Evolutionary conservation across 2,113 vertebrate genomes (phyloP), one percentile per base, ranked within the genome.

Genomic region (Spheniscus mendiculus): DNA sequence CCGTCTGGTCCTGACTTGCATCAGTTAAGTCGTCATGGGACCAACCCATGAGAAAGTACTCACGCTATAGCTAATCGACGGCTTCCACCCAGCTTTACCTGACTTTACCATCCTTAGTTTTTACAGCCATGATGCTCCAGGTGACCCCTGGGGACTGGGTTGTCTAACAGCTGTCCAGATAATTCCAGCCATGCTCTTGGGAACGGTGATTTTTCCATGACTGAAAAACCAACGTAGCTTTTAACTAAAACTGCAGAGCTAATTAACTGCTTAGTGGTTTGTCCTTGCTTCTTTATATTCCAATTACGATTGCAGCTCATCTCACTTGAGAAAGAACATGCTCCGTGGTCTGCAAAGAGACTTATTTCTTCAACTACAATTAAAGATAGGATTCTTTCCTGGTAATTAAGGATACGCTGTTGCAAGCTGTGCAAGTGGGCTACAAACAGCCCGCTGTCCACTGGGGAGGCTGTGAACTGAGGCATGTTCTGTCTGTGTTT

Each of bases 201-300:
- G 70, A 89, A 42, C 0, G 0, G 26, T 77, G 78, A 26, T 92
- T 96, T 91, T 94, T 87, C 70, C 29, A 53, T 26, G 56, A 73
- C 81, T 77, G 63, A 74, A 90, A 88, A 96, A 55, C n/a, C 71
- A 86, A 8, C 5, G 3, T 49, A 74, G 30, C 61, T 83, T 87
- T 89, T 88, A 77, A 66, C 59, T 91, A 34, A 91, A 91, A 86
- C 29, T 55, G 40, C n/a, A 52, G 66, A 66, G 45, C 65, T 85
- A 91, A 93, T 87, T 93, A 88, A 77, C 74, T 90, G 82, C 87
- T 92, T 76, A 72, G 38, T 58, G 69, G 91, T 95, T 87, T 92
- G 52, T 82, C 27, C 78, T 66, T 67, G 25, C 49, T 83, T 79
- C 65, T 96, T 85, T 88, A 74, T 85, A 93, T 77, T 86, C 84